Conservation (phyloP, 2,888 invertebrate genomes). For the Lithophane socia region DNA sequence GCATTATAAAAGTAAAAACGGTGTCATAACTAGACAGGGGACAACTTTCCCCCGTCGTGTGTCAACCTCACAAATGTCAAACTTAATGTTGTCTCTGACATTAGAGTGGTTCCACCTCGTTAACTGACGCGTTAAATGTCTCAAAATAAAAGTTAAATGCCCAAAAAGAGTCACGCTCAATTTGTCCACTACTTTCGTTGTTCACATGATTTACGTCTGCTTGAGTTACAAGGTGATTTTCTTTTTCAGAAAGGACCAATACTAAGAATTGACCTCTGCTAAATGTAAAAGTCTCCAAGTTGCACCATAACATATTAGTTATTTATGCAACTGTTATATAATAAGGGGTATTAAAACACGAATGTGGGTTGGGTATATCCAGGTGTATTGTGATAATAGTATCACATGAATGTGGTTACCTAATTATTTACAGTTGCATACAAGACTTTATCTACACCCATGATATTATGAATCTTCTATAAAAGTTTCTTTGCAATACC, state of each 20-base stretch:
- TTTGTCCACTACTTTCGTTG: background rate
- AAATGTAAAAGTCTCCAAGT: background rate
- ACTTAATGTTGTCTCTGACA: constrained; percentile 39
- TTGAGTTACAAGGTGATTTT: too few relatives aligned
- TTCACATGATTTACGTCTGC: too few relatives aligned
- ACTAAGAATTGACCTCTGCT: background rate
- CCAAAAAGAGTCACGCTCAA: background rate
- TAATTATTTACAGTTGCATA: too few relatives aligned
- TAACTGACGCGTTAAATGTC: constrained; percentile 34
- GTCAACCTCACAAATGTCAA: constrained; percentile 59
- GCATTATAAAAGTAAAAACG: constrained; percentile 39
- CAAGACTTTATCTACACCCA: too few relatives aligned
- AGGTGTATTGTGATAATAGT: too few relatives aligned
- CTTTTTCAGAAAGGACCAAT: background rate
- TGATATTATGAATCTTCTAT: too few relatives aligned
- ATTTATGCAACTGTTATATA: too few relatives aligned
- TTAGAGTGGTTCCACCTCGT: constrained; percentile 47
- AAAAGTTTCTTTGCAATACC: too few relatives aligned
- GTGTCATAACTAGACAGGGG: constrained; percentile 19
- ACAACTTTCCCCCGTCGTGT: constrained; percentile 44
- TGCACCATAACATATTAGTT: background rate
- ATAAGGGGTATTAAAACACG: too few relatives aligned
- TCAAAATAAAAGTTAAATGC: constrained; percentile 20
- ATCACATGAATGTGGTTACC: too few relatives aligned
- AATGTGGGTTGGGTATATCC: too few relatives aligned